Evolutionary conservation across 2,888 invertebrate species (phyloP), one percentile per base, ranked within the genome.

Genomic region (Nephrocerus scutellatus): DNA sequence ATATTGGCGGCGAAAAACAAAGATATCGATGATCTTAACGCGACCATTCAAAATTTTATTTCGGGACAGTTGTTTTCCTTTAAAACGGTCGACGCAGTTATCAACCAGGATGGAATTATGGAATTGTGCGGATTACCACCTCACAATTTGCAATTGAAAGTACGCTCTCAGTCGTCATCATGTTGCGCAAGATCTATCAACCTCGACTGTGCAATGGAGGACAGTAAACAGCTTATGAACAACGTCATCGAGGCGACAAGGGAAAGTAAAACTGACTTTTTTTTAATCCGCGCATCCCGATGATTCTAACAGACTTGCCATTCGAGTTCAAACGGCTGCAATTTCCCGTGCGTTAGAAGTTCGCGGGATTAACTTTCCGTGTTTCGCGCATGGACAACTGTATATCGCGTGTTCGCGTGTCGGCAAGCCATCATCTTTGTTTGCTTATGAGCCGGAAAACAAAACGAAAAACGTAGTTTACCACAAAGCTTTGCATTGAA

Each of bases 231-330:
- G 30, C 39, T 61, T 13, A 50, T 47, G 44, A 39, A 31, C 26
- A 55, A 59, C 38, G 33, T 57, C 18, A 48, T 59, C 20, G 48
- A 51, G 42, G 53, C 51, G 15, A 54, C 42, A 43, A 28, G 2
- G 44, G 41, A 30, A 38, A 36, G 18, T 39, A 12, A 25, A 38
- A 44, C 39, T 34, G n/a, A n/a, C n/a, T n/a, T n/a, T n/a, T n/a
- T n/a, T n/a, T n/a, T n/a, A n/a, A n/a, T n/a, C n/a, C n/a, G n/a
- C n/a, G n/a, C n/a, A n/a, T n/a, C n/a, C n/a, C n/a, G n/a, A n/a
- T n/a, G n/a, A n/a, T n/a, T n/a, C n/a, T n/a, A n/a, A n/a, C n/a
- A n/a, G n/a, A n/a, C n/a, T n/a, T n/a, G n/a, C n/a, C n/a, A n/a
- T n/a, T n/a, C n/a, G n/a, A n/a, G n/a, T n/a, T n/a, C n/a, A n/a